Conservation (phyloP, 2,113 vertebrate species). For the Planiliza haematocheilus region DNA sequence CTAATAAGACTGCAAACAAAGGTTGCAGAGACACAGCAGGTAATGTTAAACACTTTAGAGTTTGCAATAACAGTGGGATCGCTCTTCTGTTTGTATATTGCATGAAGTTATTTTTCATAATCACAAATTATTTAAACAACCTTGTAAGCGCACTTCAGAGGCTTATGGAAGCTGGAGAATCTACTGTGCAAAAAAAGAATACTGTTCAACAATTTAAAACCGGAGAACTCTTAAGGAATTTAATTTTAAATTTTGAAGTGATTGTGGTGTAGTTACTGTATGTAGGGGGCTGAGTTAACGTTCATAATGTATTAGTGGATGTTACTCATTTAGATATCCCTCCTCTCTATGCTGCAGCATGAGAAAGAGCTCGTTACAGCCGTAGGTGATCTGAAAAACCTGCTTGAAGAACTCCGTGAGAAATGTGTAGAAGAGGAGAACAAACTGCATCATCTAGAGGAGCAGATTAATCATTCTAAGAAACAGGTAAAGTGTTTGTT, state of each 20-base stretch:
- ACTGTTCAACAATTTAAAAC: neutral
- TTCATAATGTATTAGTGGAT: no score
- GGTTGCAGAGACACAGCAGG: slow-evolving; percentile 66
- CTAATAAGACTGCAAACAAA: slow-evolving; percentile 48
- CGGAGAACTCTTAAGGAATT: no score
- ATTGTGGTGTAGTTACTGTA: no score
- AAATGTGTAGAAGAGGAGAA: slow-evolving; percentile 38
- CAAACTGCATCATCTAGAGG: slow-evolving; percentile 52
- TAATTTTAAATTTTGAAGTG: neutral
- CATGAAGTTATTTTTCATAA: neutral
- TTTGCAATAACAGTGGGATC: neutral
- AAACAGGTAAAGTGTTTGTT: slow-evolving; percentile 35
- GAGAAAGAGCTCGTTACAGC: slow-evolving; percentile 26
- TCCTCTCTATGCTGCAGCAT: slow-evolving; percentile 30
- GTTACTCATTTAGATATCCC: neutral
- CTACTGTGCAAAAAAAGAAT: neutral
- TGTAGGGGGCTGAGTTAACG: no score
- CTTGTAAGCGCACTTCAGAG: neutral
- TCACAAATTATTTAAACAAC: slow-evolving; percentile 19
- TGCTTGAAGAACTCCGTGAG: slow-evolving; percentile 41
- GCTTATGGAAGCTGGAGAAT: neutral
- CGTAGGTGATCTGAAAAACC: slow-evolving; percentile 21
- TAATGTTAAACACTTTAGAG: slow-evolving; percentile 38
- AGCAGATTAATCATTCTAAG: slow-evolving; percentile 40
- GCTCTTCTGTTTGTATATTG: neutral